Base-by-base conservation (phyloP, 2,888 invertebrate species). In the Neocrepidodera transversa region DNA sequence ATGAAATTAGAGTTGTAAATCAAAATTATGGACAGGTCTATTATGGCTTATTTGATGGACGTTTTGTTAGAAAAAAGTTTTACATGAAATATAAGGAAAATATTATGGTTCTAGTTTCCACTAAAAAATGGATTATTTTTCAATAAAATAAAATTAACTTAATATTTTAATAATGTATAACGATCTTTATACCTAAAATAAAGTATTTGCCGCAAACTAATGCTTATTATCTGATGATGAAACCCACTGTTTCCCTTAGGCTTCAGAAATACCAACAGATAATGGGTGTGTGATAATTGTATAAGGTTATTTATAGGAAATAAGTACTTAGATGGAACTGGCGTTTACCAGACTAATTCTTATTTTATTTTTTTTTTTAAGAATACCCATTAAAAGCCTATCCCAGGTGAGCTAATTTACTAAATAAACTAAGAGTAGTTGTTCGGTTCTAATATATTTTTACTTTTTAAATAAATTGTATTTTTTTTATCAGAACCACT, bases 241-340 rank as follows among this genome's bases (percentile, higher is more conserved):
- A 54, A 54, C 54, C 36, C 23, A 54, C 45, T 17, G 45, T 47
- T 16, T 23, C 54, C 54, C 45, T 23, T 26, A 54, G 54, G 54
- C 54, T 20, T 16, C 45, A 36, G 23, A 54, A 54, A 54, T 54
- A 54, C 54, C 54, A 45, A 36, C 45, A 54, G 54, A 54, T 54
- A 54, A 54, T 54, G 54, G 54, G 54, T 54, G 54, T 54, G 54
- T 54, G 54, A 54, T 54, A 51, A 51, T 51, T 51, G 40, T 51
- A 40, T 11, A 26, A 40, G 40, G 30, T 43, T 45, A 45, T 45
- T 45, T 45, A 45, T 45, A 45, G 45, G 26, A 45, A 45, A 45
- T 45, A 28, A 45, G 45, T 28, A 11, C 45, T 5, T 45, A 28
- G 45, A 45, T 45, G 45, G 45, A 26, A 45, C 11, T 45, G 45